Evolutionary conservation across 1,140 invertebrate genomes (phyloP), one percentile per base, ranked within the genome.

Genomic region (Lepidurus apus): DNA sequence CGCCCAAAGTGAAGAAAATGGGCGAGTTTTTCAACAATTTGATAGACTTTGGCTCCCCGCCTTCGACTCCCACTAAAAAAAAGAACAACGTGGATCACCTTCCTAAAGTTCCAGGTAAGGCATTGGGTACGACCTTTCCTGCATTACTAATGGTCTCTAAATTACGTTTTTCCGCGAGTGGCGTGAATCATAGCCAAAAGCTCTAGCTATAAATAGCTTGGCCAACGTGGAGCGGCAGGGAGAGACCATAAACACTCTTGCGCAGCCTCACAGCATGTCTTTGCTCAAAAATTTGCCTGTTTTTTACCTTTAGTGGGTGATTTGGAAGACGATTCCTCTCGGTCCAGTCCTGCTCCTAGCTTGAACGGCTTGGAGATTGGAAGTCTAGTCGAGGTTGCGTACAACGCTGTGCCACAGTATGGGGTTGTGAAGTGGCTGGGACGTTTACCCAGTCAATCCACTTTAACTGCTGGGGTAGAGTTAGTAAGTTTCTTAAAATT

Each of bases 341-440:
- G 44, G 3, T 26, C 74, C 7, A 74, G 73, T 42, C 42, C 44
- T 6, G 42, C 74, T 8, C 74, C 42, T 2, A 24, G 75, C 44
- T 42, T 34, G 34, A 34, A 79, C 43, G 89, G 91, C 80, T 88
- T 93, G 44, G 89, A 89, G n/a, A 86, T 93, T 21, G 92, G 91
- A 10, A 92, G 90, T 13, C 85, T 92, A 80, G 92, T 94, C 1
- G 91, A 94, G 85, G 90, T 94, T 11, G 34, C 21, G 5, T 77
- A 73, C 21, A 73, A 42, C 34, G 65, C 42, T 3, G 44, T 44
- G 78, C 84, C 87, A 78, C 83, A 89, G 43, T 92, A 92, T 87
- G 95, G 95, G 75, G 91, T 97, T 10, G 92, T 97, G 80, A 89
- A 91, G 83, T 97, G 95, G 95, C 93, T 96, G 83, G 94, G 95